Evolutionary conservation across 2,113 vertebrate genomes (phyloP), one percentile per base, ranked within the genome.

Genomic region (Saguinus midas): DNA sequence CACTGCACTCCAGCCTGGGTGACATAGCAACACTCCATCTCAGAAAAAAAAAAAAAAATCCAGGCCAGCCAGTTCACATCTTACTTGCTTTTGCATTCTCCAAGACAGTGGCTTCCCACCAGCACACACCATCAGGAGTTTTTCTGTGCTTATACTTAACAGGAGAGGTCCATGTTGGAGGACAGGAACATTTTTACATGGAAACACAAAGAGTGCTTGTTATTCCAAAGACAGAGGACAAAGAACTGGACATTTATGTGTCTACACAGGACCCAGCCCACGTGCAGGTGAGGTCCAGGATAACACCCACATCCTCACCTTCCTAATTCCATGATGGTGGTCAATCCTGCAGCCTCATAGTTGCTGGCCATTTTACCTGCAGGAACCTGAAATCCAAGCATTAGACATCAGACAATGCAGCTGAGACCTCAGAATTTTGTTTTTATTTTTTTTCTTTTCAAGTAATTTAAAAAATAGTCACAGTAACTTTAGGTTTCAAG

Each of bases 131-230:
- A 48, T 85, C 12, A 45, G 87, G 2, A n/a, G 16, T 96, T 92
- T 72, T 70, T 80, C 37, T 95, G 1, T 94, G 50, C 89, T 96
- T 95, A 35, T 17, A 20, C 0, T 0, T 90, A 50, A 95, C 94
- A 99, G 99, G 99, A 81, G 98, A 99, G 96, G 94, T 99, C 55
- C 98, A 98, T 0, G 48, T 99, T 5, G 99, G 99, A 40, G 99
- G 99, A 37, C 99, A 99, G 97, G 99, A 99, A 79, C 99, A 99
- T 95, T 99, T 99, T 98, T 99, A 99, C 97, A 98, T 99, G 99
- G 99, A 99, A 98, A 99, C 99, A n/a, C 99, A 99, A 78, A 98
- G 98, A 97, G 98, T 99, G 93, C 98, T 99, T 96, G 99, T 99
- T 6, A 97, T 99, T 96, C 99, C 99, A 16, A 99, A 98, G 9